Base-by-base conservation (phyloP, 2,797 vertebrate species). In the Xerus rutilus region DNA sequence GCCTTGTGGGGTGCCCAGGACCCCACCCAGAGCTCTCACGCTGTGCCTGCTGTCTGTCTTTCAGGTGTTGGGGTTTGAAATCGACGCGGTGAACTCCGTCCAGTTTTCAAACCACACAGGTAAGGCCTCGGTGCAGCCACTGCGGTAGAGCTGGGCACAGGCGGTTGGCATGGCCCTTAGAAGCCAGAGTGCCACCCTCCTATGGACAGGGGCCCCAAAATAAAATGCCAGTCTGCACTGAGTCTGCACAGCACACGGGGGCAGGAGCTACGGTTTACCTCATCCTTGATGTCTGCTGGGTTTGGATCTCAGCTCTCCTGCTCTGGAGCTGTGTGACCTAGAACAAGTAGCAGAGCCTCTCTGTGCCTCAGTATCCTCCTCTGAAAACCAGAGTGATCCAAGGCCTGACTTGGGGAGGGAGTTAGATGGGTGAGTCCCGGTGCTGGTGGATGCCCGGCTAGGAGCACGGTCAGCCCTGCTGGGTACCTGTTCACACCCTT, bases 81-180 rank as follows among this genome's bases (percentile, higher is more conserved):
- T 99, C 74, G 99, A 99, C 95, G 99, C 99, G 0, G 99, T 99
- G 98, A 99, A 99, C 98, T 99, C 99, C 0, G 99, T 99, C 95
- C 99, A 99, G 98, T 99, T 99, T 98, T 99, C 99, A 97, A 99
- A 99, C 98, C 99, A 99, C 88, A 99, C 99, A 98, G 99, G 99
- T 99, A 99, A 98, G 96, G 23, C 5, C 0, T 28, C 0, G 28
- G 52, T 49, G 7, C 9, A 30, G 76, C 21, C 0, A 35, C n/a
- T 21, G 1, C 0, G 0, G 0, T 0, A 4, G 32, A 70, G 30
- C 28, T 1, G 43, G 35, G 65, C 65, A n/a, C 6, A 18, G 65
- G 32, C 4, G 43, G 14, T 3, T 18, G 70, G n/a, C 3, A 3
- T 0, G 6, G n/a, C 32, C 57, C 25, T 15, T n/a, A 47, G 84